Base-by-base conservation (phyloP, 2,797 vertebrate species). In the Clarias laeviceps region DNA sequence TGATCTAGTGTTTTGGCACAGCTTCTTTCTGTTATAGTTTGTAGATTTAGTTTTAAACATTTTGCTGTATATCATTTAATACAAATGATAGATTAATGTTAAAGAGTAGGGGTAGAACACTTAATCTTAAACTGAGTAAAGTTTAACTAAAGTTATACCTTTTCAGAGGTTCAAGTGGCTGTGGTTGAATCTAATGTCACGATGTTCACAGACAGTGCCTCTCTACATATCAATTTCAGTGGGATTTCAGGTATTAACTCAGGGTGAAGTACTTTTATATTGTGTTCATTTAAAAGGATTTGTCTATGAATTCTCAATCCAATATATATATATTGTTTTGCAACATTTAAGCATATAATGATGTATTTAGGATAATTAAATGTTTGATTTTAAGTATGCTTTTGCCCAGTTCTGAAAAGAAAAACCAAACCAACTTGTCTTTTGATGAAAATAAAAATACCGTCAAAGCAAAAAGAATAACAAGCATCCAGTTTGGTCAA, bases 231-330 rank as follows among this genome's bases (percentile, higher is more conserved):
- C 12, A 12, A 76, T 57, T 69, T 76, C 14, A 20, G 27, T 45
- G 69, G n/a, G n/a, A 82, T 85, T 56, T 45, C 69, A 50, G 18
- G 56, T 6, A 61, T 56, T 1, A 40, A 85, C 45, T 32, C 54
- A 81, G 84, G 84, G 84, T 85, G 34, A 88, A 68, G 80, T 37
- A 66, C 32, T 68, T 4, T 18, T 68, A 32, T 68, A 32, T 29
- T 66, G 29, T 17, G 15, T 69, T 12, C 20, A 22, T 61, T 27
- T 64, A 27, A 27, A 27, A n/a, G 22, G 6, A 24, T 62, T 22
- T 1, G 7, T 24, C 1, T 9, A 24, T n/a, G 8, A 62, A 62
- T 62, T 11, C n/a, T 59, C 20, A 59, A 59, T 59, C 59, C 22
- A 61, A 8, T 8, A 24, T 22, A n/a, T n/a, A n/a, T n/a, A n/a